Evolutionary conservation across 2,888 invertebrate species (phyloP).

Genomic region (Dynastes grantii): DNA sequence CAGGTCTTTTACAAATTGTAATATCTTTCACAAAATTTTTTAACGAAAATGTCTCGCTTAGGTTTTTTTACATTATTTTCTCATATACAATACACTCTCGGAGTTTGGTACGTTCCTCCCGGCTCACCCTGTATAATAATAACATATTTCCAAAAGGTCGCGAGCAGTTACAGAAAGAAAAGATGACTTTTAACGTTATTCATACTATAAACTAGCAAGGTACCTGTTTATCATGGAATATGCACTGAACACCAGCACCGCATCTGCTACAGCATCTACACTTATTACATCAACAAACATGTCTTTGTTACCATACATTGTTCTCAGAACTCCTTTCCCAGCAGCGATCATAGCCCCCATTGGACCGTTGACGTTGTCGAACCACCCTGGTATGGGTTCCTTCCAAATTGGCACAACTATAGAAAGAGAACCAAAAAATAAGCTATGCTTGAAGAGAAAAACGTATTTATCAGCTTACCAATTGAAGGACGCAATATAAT

Average conservation of each 20-base stretch:
- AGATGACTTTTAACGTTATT: slow-evolving; percentile 58
- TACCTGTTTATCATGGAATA: background rate
- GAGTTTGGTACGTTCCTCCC: too few relatives aligned
- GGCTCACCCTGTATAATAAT: too few relatives aligned
- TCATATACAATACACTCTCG: too few relatives aligned
- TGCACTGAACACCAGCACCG: background rate
- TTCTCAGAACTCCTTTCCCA: slow-evolving; percentile 91
- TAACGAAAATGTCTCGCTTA: too few relatives aligned
- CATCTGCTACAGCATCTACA: slow-evolving; percentile 88
- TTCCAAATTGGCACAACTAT: slow-evolving; percentile 89
- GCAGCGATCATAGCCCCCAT: slow-evolving; percentile 87
- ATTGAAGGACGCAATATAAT: slow-evolving; percentile 94
- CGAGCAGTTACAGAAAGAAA: too few relatives aligned
- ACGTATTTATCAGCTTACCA: slow-evolving; percentile 75
- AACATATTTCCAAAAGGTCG: too few relatives aligned
- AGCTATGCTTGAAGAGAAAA: background rate
- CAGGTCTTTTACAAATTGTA: too few relatives aligned
- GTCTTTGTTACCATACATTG: slow-evolving; percentile 87
- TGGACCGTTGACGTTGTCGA: slow-evolving; percentile 95
- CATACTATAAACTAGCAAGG: background rate
- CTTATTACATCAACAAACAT: slow-evolving; percentile 87
- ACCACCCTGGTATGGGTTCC: slow-evolving; percentile 91
- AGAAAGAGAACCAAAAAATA: background rate
- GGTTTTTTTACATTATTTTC: too few relatives aligned
- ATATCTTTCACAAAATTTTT: too few relatives aligned